Evolutionary conservation across 2,113 vertebrate genomes (phyloP), one percentile per base, ranked within the genome.

Genomic region (Catharus bicknelli): DNA sequence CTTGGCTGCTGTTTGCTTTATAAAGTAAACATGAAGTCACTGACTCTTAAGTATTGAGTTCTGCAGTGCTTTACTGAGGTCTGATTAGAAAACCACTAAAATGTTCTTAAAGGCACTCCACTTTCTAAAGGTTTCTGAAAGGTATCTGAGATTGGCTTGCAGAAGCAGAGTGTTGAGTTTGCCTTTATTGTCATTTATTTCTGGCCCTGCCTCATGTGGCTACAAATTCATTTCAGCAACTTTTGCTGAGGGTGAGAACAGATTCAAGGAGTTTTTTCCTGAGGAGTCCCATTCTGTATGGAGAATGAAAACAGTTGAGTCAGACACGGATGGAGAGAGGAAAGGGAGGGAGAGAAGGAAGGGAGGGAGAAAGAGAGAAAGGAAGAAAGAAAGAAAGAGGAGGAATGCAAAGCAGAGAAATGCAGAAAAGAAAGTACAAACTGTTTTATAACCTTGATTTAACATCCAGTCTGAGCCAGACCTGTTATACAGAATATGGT

Each of bases 401-500:
- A 55, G 13, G 23, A 68, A 86, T 2, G 3, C 8, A 77, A 54
- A 30, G 23, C 64, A 76, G 42, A 27, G 48, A 74, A 73, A 57
- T 13, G 4, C 57, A 82, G 55, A 57, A 47, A 90, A 45, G 23
- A 72, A 64, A 90, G 32, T 21, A 29, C 22, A 58, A 42, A 40
- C 14, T 91, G 78, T 92, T 92, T 83, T 94, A 64, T 36, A 85
- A 85, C 42, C 58, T 84, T 90, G 54, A 91, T 93, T 91, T 95
- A 92, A 92, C 68, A 90, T 61, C 16, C 76, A 96, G 55, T 69
- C 66, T 83, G 80, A 96, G 81, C 76, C 91, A 93, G 83, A 74
- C 70, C 88, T 96, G 81, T 85, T 94, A 94, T 72, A 93, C 53
- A 93, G 82, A 91, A 90, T 95, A 86, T 82, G 50, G 83, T 95